Conservation (phyloP, 2,797 vertebrate genomes). For the Rachycentron canadum region DNA sequence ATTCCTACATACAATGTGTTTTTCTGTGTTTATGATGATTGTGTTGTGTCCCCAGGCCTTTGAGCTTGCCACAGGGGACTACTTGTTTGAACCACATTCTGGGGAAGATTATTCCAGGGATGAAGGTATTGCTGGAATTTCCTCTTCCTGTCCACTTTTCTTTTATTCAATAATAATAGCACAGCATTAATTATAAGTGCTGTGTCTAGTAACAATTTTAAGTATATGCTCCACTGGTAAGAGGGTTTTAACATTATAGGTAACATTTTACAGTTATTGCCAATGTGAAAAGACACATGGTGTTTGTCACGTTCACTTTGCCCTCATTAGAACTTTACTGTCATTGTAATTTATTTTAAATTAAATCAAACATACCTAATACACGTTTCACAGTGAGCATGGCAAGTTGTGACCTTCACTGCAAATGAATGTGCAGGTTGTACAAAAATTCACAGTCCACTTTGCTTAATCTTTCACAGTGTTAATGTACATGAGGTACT, state of each 20-base stretch:
- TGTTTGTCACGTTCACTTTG: constrained; percentile 19
- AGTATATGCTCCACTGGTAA: constrained; percentile 20
- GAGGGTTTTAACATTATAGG: background rate
- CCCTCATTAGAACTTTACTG: background rate
- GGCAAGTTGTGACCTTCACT: constrained; percentile 28
- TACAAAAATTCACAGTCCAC: constrained; percentile 17
- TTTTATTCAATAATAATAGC: constrained; percentile 14
- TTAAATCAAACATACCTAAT: background rate
- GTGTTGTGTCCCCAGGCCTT: constrained; percentile 88
- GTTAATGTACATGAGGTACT: constrained; percentile 41
- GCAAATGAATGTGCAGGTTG: constrained; percentile 20
- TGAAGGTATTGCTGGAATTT: constrained; percentile 89
- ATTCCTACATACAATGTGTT: background rate
- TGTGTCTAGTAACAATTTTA: constrained; percentile 17
- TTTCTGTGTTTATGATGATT: constrained; percentile 40
- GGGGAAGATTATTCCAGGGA: constrained; percentile 98
- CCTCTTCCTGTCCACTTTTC: constrained; percentile 27
- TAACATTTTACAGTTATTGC: constrained; percentile 25
- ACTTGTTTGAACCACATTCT: constrained; percentile 97
- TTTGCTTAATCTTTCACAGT: constrained; percentile 18
- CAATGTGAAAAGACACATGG: constrained; percentile 41
- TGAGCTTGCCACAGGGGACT: constrained; percentile 97
- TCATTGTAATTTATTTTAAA: constrained; percentile 18
- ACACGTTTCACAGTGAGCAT: constrained; percentile 41
- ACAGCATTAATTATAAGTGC: constrained; percentile 3